Evolutionary conservation across 1,140 invertebrate species (phyloP), one percentile per base, ranked within the genome.

Genomic region (Halyomorpha halys): DNA sequence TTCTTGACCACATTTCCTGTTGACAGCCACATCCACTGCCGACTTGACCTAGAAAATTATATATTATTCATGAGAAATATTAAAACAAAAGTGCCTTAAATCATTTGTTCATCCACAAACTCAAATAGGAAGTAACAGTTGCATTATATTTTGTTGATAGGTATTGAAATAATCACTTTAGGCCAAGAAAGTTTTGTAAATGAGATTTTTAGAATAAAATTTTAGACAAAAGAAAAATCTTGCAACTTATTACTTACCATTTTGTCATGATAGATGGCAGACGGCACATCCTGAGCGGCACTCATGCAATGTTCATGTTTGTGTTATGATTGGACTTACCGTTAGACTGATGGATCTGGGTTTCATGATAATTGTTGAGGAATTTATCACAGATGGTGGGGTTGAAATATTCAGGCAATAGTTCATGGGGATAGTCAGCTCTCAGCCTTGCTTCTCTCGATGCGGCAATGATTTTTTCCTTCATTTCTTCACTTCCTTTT

Each of bases 401-500:
- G 49, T 67, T 68, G 65, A 70, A 69, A 54, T 77, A 77, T 23
- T 79, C 75, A 63, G 76, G 73, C 56, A 76, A 73, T 65, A 79
- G 74, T 74, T 79, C 79, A 59, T 77, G 79, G 68, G 80, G 78
- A 71, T 81, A 83, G 72, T 83, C 78, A 73, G 81, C 77, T 74
- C 74, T 76, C 74, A 81, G 75, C 72, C 78, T 75, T 67, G 80
- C 73, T 71, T 81, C 76, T 76, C 77, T 76, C 45, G 85, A 82
- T 5, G 86, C 84, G 30, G 79, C 74, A 13, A 88, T 80, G 51
- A 89, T 85, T 72, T 82, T 84, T 68, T 87, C 81, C 66, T 82
- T 77, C 68, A 82, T 80, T 71, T 87, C 85, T 62, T 81, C 76
- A 68, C 80, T 79, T 60, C 83, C 82, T 75, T 89, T 89, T 18